Conservation (phyloP, 1,140 invertebrate species). For the Drosophila sp. region DNA sequence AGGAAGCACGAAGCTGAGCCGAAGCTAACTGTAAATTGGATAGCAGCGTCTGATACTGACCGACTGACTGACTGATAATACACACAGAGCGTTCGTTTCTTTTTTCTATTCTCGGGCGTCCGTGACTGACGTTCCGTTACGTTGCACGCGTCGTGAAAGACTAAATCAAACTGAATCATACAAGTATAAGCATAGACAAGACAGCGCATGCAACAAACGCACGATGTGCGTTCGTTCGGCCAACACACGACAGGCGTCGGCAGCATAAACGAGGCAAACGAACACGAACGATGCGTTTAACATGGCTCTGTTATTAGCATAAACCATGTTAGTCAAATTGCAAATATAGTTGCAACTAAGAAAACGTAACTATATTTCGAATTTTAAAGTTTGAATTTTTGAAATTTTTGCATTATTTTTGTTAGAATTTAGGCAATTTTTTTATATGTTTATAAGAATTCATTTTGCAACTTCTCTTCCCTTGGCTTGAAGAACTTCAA, state of each 20-base stretch:
- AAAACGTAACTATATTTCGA: too few relatives aligned
- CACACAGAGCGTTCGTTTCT: not conserved
- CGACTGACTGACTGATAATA: conserved; percentile 21
- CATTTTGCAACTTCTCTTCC: too few relatives aligned
- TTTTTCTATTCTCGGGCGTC: conserved; percentile 32
- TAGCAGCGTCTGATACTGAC: conserved; percentile 22
- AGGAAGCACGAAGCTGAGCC: conserved; percentile 20
- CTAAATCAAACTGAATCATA: conserved; percentile 48
- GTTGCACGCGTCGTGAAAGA: conserved; percentile 52
- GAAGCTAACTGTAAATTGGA: conserved; percentile 47
- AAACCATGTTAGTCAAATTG: too few relatives aligned
- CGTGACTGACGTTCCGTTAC: conserved; percentile 53
- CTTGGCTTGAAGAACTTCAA: too few relatives aligned
- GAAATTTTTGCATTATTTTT: too few relatives aligned
- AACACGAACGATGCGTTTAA: conserved; percentile 12
- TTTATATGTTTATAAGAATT: too few relatives aligned
- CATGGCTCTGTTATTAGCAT: too few relatives aligned
- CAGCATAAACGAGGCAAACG: not conserved
- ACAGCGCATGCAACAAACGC: conserved; percentile 5
- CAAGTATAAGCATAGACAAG: conserved; percentile 32
- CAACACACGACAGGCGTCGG: conserved; percentile 12
- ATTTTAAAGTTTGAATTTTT: too few relatives aligned
- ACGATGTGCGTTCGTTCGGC: conserved; percentile 1
- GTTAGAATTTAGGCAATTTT: too few relatives aligned
- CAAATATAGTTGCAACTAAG: too few relatives aligned